phyloP scores from a whole-genome alignment of 2,797 vertebrate genomes.

The Mionectes olivaceus region DNA sequence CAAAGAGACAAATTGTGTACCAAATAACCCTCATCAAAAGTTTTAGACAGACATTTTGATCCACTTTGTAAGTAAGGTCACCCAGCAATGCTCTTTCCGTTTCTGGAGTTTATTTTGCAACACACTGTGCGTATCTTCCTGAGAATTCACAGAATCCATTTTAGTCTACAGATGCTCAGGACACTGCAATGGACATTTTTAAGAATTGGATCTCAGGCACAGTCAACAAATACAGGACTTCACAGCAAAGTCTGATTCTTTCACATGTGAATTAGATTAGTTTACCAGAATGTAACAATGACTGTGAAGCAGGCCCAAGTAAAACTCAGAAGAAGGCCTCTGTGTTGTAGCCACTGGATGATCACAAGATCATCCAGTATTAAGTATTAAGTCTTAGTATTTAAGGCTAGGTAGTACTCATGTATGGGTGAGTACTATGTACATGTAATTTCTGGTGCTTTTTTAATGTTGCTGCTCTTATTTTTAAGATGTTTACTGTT shows the following conservation, averaged over 20 bases:
- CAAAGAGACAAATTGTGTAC: background rate
- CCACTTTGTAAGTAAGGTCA: background rate
- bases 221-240: background rate
- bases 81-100: background rate
- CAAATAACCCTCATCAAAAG: background rate
- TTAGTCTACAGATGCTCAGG: background rate
- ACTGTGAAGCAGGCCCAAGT: background rate
- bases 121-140: background rate
- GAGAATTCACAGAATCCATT: background rate
- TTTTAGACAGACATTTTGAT: background rate
- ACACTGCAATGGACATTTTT: background rate
- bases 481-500: background rate
- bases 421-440: background rate
- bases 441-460: background rate
- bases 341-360: background rate
- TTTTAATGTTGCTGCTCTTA: background rate
- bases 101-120: background rate
- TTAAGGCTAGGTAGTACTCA: background rate
- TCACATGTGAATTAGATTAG: background rate
- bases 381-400: too few species aligned
- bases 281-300: background rate
- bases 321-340: background rate
- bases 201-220: background rate
- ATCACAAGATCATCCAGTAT: too few species aligned
- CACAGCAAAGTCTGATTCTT: background rate